Conservation (phyloP, 1,140 invertebrate species). For the Eueides isabella region DNA sequence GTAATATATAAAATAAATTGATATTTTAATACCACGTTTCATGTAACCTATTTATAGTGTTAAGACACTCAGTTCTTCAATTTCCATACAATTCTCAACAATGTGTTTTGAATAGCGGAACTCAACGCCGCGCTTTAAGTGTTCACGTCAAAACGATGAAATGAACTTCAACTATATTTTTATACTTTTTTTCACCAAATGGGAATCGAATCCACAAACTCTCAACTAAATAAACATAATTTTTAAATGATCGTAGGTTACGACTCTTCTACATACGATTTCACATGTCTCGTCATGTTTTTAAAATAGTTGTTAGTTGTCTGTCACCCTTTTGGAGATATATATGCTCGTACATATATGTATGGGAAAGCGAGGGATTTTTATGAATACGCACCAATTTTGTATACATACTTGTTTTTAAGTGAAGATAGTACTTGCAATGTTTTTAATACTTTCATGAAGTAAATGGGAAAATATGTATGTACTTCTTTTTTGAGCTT, state of each 20-base stretch:
- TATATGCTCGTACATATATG: no score
- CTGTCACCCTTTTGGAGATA: neutral
- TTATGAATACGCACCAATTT: constrained; percentile 2
- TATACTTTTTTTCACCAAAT: no score
- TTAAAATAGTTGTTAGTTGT: constrained; percentile 12
- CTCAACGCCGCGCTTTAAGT: neutral
- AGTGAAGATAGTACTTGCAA: neutral
- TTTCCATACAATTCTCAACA: neutral
- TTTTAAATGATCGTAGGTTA: neutral
- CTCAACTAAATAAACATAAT: neutral
- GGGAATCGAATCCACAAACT: no score
- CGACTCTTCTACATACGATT: neutral
- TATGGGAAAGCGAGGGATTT: neutral
- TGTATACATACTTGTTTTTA: neutral
- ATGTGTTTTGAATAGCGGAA: neutral
- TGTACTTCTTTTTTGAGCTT: neutral
- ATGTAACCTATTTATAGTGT: no score
- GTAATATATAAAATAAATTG: no score
- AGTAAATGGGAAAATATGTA: neutral
- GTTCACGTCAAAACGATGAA: neutral
- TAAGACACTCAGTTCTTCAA: neutral
- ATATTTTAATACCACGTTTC: no score
- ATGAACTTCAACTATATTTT: no score
- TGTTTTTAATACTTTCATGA: neutral
- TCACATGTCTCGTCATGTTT: constrained; percentile 2